These are phyloP conservation scores for Aphodius granarius DNA, from an alignment of 2,888 invertebrate genomes.

Conservation along the genomic window DNA sequence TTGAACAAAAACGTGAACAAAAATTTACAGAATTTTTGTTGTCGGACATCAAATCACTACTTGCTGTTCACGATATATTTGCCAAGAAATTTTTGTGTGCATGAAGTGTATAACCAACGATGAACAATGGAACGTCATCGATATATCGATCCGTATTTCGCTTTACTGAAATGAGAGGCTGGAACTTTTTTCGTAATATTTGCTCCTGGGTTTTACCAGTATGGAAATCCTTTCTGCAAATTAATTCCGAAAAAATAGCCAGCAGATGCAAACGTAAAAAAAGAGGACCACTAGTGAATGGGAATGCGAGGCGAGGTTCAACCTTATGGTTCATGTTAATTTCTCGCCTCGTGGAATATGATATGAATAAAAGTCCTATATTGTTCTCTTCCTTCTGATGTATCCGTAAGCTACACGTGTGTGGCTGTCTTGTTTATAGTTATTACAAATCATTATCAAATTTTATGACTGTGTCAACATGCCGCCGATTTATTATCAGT, in stretches of 20 bases:
- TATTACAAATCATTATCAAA: no score
- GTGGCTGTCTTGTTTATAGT: no score
- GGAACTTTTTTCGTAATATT: not conserved
- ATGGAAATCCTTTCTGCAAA: not conserved
- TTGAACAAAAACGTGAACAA: no score
- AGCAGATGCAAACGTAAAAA: not conserved
- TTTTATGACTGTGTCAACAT: no score
- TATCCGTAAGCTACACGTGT: not conserved
- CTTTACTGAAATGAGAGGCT: not conserved
- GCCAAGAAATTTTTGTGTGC: no score
- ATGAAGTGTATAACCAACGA: not conserved
- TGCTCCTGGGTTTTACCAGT: not conserved
- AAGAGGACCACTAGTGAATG: not conserved
- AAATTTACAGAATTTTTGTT: no score
- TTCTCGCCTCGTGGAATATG: not conserved
- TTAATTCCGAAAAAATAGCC: not conserved
- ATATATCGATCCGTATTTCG: not conserved
- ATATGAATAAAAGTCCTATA: not conserved
- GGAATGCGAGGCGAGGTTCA: not conserved
- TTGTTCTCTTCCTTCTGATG: not conserved
- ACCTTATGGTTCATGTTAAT: not conserved
- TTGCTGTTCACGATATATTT: no score
- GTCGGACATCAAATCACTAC: no score
- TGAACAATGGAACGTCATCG: not conserved
- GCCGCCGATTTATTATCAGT: no score